Percentiles rank a stretch among this genome's conserved stretches.
Conservation (phyloP, 2,113 vertebrate genomes). For the Silurus glanis region DNA sequence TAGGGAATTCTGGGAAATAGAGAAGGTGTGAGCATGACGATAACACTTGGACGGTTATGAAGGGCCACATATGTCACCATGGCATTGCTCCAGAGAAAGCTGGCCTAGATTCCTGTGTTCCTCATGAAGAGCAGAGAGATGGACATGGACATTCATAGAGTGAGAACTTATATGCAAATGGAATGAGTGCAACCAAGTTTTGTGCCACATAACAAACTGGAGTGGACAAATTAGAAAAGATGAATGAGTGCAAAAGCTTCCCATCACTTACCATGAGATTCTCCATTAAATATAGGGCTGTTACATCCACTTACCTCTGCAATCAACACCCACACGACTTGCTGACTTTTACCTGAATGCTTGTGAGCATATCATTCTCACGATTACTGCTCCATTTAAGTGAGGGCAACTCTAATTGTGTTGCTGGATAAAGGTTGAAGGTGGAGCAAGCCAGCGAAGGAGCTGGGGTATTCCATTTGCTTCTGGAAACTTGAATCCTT, state of each 20-base stretch:
- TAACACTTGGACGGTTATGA: conserved; percentile 51
- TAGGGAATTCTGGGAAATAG: conserved; percentile 58
- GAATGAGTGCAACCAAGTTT: conserved; percentile 3
- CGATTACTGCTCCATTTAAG: conserved; percentile 21
- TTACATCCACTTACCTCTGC: conserved; percentile 66
- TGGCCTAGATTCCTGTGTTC: conserved; percentile 42
- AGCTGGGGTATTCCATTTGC: conserved; percentile 43
- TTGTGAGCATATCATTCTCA: not conserved
- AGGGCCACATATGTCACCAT: conserved; percentile 32
- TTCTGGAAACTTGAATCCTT: conserved; percentile 88
- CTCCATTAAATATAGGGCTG: conserved; percentile 24
- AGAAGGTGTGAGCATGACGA: conserved; percentile 63
- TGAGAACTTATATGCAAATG: conserved; percentile 52
- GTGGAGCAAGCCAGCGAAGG: conserved; percentile 63
- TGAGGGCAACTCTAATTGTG: conserved; percentile 61
- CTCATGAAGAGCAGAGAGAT: conserved; percentile 34
- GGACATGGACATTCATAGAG: conserved; percentile 46
- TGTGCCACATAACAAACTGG: conserved; percentile 56
- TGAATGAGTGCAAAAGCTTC: conserved; percentile 21
- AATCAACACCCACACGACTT: conserved; percentile 48
- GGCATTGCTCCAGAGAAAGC: conserved; percentile 39
- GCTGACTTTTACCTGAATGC: conserved; percentile 73
- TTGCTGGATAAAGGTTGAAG: conserved; percentile 58
- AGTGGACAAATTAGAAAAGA: conserved; percentile 58
- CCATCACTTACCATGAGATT: conserved; percentile 44